These are phyloP conservation scores for Sipha maydis DNA, from an alignment of 2,888 invertebrate species.

Conservation along the genomic window DNA sequence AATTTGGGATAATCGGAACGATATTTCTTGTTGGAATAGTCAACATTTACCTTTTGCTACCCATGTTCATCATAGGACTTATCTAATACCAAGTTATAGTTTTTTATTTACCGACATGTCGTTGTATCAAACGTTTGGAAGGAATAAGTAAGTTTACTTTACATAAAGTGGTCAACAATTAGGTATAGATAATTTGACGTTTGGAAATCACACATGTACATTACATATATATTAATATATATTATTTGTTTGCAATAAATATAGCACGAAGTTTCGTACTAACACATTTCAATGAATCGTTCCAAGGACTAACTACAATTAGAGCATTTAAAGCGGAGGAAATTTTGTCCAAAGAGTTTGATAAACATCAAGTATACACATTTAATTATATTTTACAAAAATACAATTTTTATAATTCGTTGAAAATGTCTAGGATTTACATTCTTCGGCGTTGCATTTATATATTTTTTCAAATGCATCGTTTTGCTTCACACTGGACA, in stretches of 20 bases:
- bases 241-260: constrained; percentile 60
- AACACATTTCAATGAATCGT: constrained; percentile 87
- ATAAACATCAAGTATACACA: constrained; percentile 75
- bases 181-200: not conserved
- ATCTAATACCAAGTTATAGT: constrained; percentile 80
- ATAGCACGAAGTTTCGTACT: constrained; percentile 93
- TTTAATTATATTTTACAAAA: not conserved
- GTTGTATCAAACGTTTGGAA: constrained; percentile 83
- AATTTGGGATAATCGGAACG: constrained; percentile 81
- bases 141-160: constrained; percentile 77
- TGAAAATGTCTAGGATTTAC: constrained; percentile 53
- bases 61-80: constrained; percentile 76
- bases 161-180: not conserved
- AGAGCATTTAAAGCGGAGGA: constrained; percentile 86
- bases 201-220: not conserved
- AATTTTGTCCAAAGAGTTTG: constrained; percentile 82
- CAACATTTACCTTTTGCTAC: constrained; percentile 79
- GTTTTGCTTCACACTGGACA: constrained; percentile 52
- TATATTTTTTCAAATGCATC: constrained; percentile 48
- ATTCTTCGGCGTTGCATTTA: constrained; percentile 62
- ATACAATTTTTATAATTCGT: not conserved
- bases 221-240: not conserved
- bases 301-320: constrained; percentile 91
- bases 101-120: constrained; percentile 82
- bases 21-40: constrained; percentile 79